Base-by-base conservation (phyloP, 2,888 invertebrate genomes). In the Sesia bembeciformis region DNA sequence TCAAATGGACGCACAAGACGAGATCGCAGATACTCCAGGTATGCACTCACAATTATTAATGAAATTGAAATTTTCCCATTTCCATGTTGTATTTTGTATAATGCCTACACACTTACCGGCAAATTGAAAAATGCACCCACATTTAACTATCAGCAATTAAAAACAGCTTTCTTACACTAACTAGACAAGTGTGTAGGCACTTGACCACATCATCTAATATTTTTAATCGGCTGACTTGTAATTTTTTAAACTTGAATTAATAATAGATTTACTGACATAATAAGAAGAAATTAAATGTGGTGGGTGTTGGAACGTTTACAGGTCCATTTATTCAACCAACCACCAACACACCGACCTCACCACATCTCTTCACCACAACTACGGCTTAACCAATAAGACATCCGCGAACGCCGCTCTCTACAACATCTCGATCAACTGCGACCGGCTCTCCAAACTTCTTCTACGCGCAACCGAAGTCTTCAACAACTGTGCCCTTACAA, bases 1-100 rank as follows among this genome's bases (percentile, higher is more conserved):
- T 97, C 97, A 0, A 96, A 95, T 60, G 97, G 97, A 0, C 91
- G 96, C 65, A 95, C 95, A 53, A 91, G 96, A 53, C 92, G 92
- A 64, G 94, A 93, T 55, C 93, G 93, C 56, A 92, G 92, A 60
- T 84, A 81, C 50, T 50, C 50, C 50, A 50, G 50, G 50, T 50
- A 50, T 50, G 50, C 38, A n/a, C 23, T 23, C 23, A 23, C 23
- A 23, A 23, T 23, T 23, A 23, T 23, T 23, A 23, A 23, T 23
- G 23, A 23, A 23, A 23, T 23, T 23, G 23, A 46, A 46, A 8
- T 46, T 46, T 8, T 46, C 46, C 23, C 7, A 46, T 8, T 23
- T 23, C 23, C 23, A 23, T 23, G 23, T 23, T 23, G 23, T 23
- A 23, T 23, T 23, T 23, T 23, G 23, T 46, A 46, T 23, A 46